A percentile compares a stretch with the other conserved stretches of the same genome.
Evolutionary conservation across 1,140 invertebrate species (phyloP).

Genomic region (Cyrtorhinus lividipennis): DNA sequence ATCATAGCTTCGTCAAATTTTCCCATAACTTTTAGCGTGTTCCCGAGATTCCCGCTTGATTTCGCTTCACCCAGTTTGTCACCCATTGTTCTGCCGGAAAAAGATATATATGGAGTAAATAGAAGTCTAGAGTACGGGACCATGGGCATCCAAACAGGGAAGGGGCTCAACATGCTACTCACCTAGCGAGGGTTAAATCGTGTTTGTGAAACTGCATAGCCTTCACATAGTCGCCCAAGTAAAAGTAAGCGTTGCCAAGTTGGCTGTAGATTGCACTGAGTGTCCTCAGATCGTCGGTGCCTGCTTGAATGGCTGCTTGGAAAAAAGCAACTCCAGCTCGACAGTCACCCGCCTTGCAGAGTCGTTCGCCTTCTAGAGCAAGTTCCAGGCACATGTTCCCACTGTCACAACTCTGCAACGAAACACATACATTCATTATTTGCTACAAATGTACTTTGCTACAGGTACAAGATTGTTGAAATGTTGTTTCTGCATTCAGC

Average conservation of each 20-base stretch:
- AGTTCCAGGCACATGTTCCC: conserved; percentile 78
- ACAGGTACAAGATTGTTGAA: too few relatives aligned
- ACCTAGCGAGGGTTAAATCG: conserved; percentile 81
- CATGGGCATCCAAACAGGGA: too few relatives aligned
- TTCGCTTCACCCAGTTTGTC: conserved; percentile 94
- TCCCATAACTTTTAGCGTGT: conserved; percentile 96
- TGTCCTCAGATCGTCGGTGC: conserved; percentile 81
- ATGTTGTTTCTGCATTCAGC: too few relatives aligned
- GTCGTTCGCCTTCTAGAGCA: conserved; percentile 85
- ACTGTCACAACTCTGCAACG: conserved; percentile 43
- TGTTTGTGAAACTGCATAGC: conserved; percentile 96
- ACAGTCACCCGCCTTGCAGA: conserved; percentile 93
- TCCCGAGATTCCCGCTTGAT: conserved; percentile 93
- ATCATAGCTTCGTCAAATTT: conserved; percentile 91
- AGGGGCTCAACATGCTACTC: too few relatives aligned
- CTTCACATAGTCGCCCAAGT: conserved; percentile 91
- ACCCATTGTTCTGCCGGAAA: conserved; percentile 72
- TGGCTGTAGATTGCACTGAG: conserved; percentile 96
- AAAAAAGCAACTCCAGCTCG: conserved; percentile 92
- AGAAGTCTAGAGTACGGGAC: too few relatives aligned
- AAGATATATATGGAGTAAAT: too few relatives aligned
- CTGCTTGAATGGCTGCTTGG: conserved; percentile 82
- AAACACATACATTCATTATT: too few relatives aligned
- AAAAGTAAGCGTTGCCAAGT: conserved; percentile 96
- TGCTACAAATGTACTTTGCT: too few relatives aligned